Conservation (phyloP, 2,113 vertebrate genomes). For the Sciurus niger region DNA sequence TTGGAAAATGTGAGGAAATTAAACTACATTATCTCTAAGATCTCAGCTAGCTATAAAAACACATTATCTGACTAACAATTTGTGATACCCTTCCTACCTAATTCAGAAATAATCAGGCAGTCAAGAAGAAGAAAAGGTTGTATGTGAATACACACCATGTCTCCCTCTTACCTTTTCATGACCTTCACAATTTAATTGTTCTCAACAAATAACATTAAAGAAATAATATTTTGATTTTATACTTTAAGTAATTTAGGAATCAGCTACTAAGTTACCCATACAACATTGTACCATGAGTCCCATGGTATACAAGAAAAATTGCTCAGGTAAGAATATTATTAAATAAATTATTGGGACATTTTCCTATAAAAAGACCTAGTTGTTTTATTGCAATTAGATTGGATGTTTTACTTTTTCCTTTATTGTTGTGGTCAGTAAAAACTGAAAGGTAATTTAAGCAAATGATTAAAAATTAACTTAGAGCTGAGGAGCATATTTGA, state of each 20-base stretch:
- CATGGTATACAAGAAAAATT: background rate
- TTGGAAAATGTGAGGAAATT: slow-evolving; percentile 44
- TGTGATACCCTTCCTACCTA: slow-evolving; percentile 26
- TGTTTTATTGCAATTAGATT: slow-evolving; percentile 58
- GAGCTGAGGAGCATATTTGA: slow-evolving; percentile 64
- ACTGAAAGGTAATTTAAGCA: slow-evolving; percentile 82
- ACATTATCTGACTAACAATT: slow-evolving; percentile 3
- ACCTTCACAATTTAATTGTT: background rate
- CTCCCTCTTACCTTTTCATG: background rate
- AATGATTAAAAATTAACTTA: slow-evolving; percentile 76
- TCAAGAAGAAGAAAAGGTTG: slow-evolving; percentile 21
- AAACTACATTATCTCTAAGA: background rate
- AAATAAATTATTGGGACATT: slow-evolving; percentile 28
- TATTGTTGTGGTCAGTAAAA: slow-evolving; percentile 60
- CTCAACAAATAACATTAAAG: background rate
- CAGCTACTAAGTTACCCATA: background rate
- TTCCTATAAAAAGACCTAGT: slow-evolving; percentile 67
- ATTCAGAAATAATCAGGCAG: slow-evolving; percentile 34
- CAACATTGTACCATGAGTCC: background rate
- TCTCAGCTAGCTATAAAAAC: slow-evolving; percentile 49
- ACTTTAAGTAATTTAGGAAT: slow-evolving; percentile 12
- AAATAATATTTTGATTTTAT: background rate
- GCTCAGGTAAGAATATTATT: background rate
- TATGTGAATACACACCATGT: background rate
- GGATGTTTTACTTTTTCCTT: slow-evolving; percentile 64